phyloP scores from a whole-genome alignment of 2,797 vertebrate species.

The Remorina albescens region DNA sequence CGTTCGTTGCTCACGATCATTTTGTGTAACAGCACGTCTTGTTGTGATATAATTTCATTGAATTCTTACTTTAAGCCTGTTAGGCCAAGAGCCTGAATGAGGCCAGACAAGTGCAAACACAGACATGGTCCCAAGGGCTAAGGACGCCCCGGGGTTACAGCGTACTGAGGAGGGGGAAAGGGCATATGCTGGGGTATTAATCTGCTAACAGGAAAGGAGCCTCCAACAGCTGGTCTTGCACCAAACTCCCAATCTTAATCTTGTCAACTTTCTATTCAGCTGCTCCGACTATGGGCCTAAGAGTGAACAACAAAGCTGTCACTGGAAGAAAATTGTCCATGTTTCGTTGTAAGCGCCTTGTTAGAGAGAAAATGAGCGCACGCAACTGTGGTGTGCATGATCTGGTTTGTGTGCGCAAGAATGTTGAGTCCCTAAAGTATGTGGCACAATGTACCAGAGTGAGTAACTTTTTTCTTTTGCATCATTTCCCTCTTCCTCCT shows the following conservation, averaged over 20 bases:
- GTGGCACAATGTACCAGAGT: conserved; percentile 49
- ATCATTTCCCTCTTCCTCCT: conserved; percentile 77
- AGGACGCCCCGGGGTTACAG: conserved; percentile 58
- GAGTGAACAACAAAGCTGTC: conserved; percentile 66
- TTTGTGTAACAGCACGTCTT: not conserved
- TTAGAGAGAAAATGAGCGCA: conserved; percentile 45
- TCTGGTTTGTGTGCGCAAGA: conserved; percentile 44
- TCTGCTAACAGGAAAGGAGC: conserved; percentile 70
- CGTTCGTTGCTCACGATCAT: not conserved
- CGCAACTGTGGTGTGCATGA: conserved; percentile 34
- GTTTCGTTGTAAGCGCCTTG: conserved; percentile 66
- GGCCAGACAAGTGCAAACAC: conserved; percentile 55
- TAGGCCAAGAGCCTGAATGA: conserved; percentile 32
- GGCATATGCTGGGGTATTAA: conserved; percentile 70
- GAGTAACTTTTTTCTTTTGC: conserved; percentile 70
- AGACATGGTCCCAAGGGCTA: conserved; percentile 51
- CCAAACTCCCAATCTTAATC: conserved; percentile 70
- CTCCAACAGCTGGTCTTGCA: conserved; percentile 69
- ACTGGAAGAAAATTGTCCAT: conserved; percentile 54
- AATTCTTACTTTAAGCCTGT: conserved; percentile 46
- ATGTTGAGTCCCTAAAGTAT: conserved; percentile 46
- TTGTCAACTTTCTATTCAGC: conserved; percentile 72
- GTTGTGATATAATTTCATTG: conserved; percentile 7
- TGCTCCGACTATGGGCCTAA: conserved; percentile 56
- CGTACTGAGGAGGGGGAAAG: conserved; percentile 44